Conservation (phyloP, 92 coral and sea anemone genomes). For the Zoanthus solanderi region DNA sequence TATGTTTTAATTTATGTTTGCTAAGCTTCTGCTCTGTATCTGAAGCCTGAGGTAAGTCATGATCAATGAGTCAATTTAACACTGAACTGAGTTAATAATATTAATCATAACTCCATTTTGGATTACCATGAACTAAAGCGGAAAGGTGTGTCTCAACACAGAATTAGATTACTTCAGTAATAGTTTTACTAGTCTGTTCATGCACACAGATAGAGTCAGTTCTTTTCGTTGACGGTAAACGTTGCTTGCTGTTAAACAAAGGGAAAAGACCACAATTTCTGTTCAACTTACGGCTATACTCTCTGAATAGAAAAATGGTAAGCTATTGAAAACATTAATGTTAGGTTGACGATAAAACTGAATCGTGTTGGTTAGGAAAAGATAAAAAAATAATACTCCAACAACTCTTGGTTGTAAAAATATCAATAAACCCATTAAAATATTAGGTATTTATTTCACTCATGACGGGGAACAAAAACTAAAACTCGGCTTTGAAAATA, state of each 20-base stretch:
- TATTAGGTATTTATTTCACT: no score
- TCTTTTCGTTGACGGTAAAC: slow-evolving; percentile 28
- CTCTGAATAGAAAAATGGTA: slow-evolving; percentile 6
- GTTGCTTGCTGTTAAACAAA: slow-evolving; percentile 28
- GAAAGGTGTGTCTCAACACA: slow-evolving; percentile 7
- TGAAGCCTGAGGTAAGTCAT: background rate
- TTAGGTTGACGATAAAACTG: no score
- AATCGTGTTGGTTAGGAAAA: no score
- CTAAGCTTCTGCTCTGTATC: background rate
- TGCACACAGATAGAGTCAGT: background rate
- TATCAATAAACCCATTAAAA: no score
- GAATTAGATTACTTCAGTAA: background rate
- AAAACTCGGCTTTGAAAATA: no score
- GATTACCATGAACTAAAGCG: background rate
- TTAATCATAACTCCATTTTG: background rate
- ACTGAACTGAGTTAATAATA: background rate
- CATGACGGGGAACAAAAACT: no score
- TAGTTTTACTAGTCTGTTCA: no score
- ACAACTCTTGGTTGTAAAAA: no score
- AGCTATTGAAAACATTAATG: background rate
- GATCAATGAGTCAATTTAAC: background rate
- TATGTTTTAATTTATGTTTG: background rate
- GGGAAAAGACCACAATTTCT: background rate
- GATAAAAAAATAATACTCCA: no score
- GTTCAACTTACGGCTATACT: background rate